Conservation (phyloP, 2,113 vertebrate species). For the Triplophysa tibetana region DNA sequence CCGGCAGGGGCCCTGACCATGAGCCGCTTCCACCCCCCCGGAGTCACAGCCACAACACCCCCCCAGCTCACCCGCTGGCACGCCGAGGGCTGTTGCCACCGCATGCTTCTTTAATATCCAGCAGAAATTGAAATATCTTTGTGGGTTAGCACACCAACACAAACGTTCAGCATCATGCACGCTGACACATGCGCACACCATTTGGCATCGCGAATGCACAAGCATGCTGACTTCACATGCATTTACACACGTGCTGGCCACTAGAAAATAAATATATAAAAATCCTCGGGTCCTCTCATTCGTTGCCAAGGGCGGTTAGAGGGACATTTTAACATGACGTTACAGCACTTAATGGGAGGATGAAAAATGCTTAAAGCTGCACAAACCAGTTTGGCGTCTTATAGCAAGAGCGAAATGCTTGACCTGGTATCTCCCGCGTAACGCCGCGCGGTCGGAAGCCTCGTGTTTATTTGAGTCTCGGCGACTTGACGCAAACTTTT, state of each 20-base stretch:
- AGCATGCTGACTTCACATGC: conserved; percentile 59
- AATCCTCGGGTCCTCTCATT: conserved; percentile 76
- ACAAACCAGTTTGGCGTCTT: conserved; percentile 61
- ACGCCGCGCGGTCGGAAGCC: conserved; percentile 18
- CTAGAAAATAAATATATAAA: conserved; percentile 77
- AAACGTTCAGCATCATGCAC: conserved; percentile 45
- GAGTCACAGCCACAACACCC: conserved; percentile 73
- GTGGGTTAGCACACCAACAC: conserved; percentile 72
- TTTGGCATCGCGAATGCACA: conserved; percentile 54
- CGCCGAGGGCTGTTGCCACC: conserved; percentile 66
- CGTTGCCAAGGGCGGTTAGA: conserved; percentile 67
- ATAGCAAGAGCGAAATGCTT: conserved; percentile 56
- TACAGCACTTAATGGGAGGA: conserved; percentile 67
- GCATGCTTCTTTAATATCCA: conserved; percentile 87
- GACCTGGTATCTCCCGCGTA: conserved; percentile 8
- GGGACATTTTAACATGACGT: conserved; percentile 69
- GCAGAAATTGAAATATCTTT: conserved; percentile 86
- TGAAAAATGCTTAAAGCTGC: conserved; percentile 66
- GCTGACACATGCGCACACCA: conserved; percentile 49
- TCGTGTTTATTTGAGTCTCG: conserved; percentile 46
- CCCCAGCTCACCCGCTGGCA: conserved; percentile 75
- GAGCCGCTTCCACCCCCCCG: conserved; percentile 69
- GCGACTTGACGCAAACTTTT: conserved; percentile 7
- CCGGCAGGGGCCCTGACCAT: conserved; percentile 81
- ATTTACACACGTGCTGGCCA: conserved; percentile 56